These are phyloP conservation scores for Montipora cactus DNA, from an alignment of 64 coral and sea anemone genomes.

Conservation along the genomic window DNA sequence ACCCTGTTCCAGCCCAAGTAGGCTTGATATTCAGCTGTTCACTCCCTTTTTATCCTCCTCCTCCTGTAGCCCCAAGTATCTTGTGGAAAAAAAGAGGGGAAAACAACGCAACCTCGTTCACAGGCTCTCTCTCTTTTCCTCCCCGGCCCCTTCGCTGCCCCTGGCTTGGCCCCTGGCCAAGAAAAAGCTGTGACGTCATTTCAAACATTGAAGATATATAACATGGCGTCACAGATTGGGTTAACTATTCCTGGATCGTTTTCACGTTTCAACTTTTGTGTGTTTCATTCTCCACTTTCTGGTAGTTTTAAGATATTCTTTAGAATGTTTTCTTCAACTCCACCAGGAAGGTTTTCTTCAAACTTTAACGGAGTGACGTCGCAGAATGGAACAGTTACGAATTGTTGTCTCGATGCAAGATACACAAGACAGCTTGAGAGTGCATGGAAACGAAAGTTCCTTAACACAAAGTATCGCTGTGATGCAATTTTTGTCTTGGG, in stretches of 20 bases:
- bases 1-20: neutral
- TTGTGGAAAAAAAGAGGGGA: no score
- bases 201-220: neutral
- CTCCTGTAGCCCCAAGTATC: no score
- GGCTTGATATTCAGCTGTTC: no score
- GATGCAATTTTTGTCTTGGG: conserved; percentile 97
- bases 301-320: neutral
- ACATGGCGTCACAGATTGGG: conserved; percentile 31
- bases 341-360: neutral
- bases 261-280: neutral
- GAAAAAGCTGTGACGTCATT: conserved; percentile 18
- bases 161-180: no score
- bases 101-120: no score
- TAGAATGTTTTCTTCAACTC: neutral
- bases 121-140: no score
- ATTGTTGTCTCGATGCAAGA: neutral
- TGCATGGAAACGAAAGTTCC: conserved; percentile 89
- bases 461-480: conserved; percentile 76
- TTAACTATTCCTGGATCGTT: neutral
- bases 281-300: neutral
- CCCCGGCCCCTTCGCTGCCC: no score
- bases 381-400: neutral
- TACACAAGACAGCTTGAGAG: conserved; percentile 78
- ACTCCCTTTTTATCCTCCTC: no score
- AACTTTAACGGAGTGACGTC: conserved; percentile 8